phyloP scores from a whole-genome alignment of 2,113 vertebrate species.

The Sinocyclocheilus rhinocerous region DNA sequence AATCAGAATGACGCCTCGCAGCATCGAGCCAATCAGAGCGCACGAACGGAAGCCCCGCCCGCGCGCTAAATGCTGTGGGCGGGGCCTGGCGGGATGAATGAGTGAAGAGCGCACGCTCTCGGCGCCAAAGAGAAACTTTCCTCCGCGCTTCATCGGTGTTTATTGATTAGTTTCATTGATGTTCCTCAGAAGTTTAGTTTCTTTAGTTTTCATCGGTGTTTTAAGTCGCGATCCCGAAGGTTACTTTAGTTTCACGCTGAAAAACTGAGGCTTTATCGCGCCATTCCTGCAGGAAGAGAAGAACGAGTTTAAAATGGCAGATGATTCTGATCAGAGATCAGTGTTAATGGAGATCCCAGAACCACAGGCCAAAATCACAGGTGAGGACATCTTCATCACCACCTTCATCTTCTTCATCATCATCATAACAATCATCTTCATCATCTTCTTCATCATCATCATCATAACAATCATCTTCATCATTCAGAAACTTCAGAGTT shows the following conservation, averaged over 20 bases:
- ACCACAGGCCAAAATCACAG: conserved; percentile 73
- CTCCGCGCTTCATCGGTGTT: not conserved
- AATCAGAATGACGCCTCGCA: not conserved
- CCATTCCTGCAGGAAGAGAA: not conserved
- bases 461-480: too few relatives aligned
- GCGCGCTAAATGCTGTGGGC: conserved; percentile 20
- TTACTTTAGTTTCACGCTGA: not conserved
- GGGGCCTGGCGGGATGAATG: not conserved
- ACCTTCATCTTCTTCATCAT: too few relatives aligned
- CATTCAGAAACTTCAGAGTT: too few relatives aligned
- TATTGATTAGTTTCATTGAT: not conserved
- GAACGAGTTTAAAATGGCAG: conserved; percentile 61
- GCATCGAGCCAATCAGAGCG: conserved; percentile 1
- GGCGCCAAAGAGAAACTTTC: not conserved
- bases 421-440: too few relatives aligned
- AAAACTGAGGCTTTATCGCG: not conserved
- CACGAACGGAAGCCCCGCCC: not conserved
- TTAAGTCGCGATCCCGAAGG: not conserved
- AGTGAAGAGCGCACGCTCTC: not conserved
- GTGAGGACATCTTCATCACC: conserved; percentile 53
- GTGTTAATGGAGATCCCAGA: conserved; percentile 74
- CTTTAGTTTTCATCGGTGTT: too few relatives aligned
- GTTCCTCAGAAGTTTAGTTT: not conserved
- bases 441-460: too few relatives aligned
- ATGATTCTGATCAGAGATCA: conserved; percentile 65